Conservation (phyloP, 1,140 invertebrate genomes). For the Drosophila orena region DNA sequence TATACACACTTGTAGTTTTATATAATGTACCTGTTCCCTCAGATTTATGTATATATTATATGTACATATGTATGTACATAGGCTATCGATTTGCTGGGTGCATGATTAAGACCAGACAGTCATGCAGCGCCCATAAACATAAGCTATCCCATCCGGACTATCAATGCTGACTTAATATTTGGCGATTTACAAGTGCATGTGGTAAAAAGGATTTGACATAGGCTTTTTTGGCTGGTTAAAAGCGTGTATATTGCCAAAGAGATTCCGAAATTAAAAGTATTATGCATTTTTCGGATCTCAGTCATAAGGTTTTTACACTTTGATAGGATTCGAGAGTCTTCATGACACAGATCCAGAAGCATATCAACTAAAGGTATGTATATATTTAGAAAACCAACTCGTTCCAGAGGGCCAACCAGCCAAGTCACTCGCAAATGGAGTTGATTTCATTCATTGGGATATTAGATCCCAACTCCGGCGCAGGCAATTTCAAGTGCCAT, state of each 20-base stretch:
- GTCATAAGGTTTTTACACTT: too few species aligned
- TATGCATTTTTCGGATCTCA: too few species aligned
- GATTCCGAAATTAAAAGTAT: not conserved
- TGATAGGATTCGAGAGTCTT: too few species aligned
- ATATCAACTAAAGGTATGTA: not conserved
- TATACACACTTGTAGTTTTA: conserved; percentile 12
- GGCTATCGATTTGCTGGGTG: conserved; percentile 55
- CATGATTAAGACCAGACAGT: conserved; percentile 71
- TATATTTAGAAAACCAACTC: too few species aligned
- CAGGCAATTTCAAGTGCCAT: conserved; percentile 67
- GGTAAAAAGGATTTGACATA: not conserved
- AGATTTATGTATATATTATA: conserved; percentile 1
- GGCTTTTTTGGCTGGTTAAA: not conserved
- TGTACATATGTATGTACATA: not conserved
- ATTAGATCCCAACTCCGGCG: not conserved
- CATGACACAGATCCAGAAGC: not conserved
- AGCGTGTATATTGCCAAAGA: not conserved
- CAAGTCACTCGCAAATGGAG: conserved; percentile 24
- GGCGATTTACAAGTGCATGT: conserved; percentile 51
- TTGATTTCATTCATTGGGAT: conserved; percentile 20
- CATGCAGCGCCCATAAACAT: conserved; percentile 69
- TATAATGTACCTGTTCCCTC: not conserved
- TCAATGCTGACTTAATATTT: conserved; percentile 38
- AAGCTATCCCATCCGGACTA: conserved; percentile 45
- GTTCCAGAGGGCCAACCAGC: not conserved